Percentiles rank a stretch among this genome's conserved stretches.
phyloP scores from a whole-genome alignment of 2,113 vertebrate species.

The Lynx canadensis region DNA sequence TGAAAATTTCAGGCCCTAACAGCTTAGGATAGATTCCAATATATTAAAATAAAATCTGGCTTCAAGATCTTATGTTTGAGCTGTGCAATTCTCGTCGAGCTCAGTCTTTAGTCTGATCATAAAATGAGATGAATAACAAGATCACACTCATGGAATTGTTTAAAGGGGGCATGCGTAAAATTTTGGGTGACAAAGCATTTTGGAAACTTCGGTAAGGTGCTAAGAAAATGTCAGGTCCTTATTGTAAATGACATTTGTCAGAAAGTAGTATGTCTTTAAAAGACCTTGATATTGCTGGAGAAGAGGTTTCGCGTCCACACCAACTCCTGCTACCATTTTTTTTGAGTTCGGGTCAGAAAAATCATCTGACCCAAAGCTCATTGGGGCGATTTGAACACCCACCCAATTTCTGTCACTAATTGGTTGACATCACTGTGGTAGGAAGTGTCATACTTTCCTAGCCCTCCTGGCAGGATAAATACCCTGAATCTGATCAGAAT shows the following conservation, averaged over 20 bases:
- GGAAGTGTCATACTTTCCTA: conserved; percentile 60
- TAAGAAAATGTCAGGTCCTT: conserved; percentile 50
- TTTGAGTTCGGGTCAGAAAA: conserved; percentile 43
- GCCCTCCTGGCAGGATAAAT: conserved; percentile 53
- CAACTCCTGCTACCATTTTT: conserved; percentile 47
- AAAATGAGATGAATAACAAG: conserved; percentile 56
- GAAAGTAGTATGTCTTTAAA: conserved; percentile 4
- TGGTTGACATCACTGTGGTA: conserved; percentile 26
- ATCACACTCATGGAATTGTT: not conserved
- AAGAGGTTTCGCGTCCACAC: not conserved
- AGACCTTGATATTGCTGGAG: not conserved
- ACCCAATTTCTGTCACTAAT: conserved; percentile 66
- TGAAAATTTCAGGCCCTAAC: conserved; percentile 55
- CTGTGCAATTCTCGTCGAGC: not conserved
- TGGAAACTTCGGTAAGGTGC: conserved; percentile 38
- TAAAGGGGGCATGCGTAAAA: conserved; percentile 40
- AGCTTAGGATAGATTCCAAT: conserved; percentile 60
- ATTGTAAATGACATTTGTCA: conserved; percentile 53
- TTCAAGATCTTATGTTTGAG: conserved; percentile 48
- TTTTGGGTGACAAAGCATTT: conserved; percentile 32
- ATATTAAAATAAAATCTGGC: conserved; percentile 76
- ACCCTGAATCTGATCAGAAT: conserved; percentile 72
- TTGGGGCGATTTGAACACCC: not conserved
- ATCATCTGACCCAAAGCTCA: conserved; percentile 49
- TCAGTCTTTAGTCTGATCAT: conserved; percentile 4